Percentiles rank a stretch among this genome's conserved stretches.
These are phyloP conservation scores for Mesitornis unicolor DNA, from an alignment of 2,113 vertebrate species.

Conservation along the genomic window DNA sequence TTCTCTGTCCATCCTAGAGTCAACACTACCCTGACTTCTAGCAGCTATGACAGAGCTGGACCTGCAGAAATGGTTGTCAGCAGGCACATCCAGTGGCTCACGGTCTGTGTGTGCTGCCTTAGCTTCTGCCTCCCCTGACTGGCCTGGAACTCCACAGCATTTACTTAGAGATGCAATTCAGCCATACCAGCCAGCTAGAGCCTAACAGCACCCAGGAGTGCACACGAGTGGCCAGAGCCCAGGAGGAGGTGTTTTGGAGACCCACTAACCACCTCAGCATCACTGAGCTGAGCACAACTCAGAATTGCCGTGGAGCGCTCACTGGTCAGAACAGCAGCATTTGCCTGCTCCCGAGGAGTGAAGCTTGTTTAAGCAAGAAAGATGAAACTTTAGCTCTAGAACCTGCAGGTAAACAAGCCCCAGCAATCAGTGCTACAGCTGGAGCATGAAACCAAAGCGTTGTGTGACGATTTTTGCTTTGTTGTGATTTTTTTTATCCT, in stretches of 20 bases:
- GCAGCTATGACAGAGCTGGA: not conserved
- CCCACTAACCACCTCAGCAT: not conserved
- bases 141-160: not conserved
- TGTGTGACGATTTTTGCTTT: not conserved
- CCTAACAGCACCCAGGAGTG: not conserved
- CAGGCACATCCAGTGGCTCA: not conserved
- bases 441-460: not conserved
- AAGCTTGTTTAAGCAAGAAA: not conserved
- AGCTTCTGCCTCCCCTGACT: not conserved
- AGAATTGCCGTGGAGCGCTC: not conserved
- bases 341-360: not conserved
- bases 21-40: accelerated
- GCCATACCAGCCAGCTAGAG: accelerated
- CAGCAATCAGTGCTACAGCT: not conserved
- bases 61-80: not conserved
- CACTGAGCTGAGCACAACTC: not conserved
- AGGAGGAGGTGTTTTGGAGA: not conserved
- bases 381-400: not conserved
- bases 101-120: not conserved
- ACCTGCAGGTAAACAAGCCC: not conserved
- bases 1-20: not conserved
- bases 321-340: accelerated
- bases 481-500: not conserved
- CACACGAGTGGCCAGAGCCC: not conserved
- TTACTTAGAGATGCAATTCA: not conserved